Conservation (phyloP, 1,140 invertebrate species). For the Vanessa atalanta region DNA sequence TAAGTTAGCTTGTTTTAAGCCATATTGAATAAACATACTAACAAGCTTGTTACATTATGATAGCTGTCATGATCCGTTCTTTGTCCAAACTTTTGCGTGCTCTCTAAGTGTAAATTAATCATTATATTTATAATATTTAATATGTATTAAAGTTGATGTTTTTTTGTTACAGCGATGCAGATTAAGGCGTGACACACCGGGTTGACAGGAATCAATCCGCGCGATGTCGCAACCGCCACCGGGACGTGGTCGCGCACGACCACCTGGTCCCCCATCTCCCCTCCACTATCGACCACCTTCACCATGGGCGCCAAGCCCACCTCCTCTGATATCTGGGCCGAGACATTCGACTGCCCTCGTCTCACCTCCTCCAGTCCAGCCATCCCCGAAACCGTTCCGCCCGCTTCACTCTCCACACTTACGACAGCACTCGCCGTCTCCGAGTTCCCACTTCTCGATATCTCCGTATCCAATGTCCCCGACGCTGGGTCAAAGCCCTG, state of each 20-base stretch:
- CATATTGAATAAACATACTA: too few relatives aligned
- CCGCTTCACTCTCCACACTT: conserved; percentile 80
- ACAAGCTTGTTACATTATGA: too few relatives aligned
- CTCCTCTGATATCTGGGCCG: conserved; percentile 83
- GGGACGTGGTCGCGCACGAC: conserved; percentile 78
- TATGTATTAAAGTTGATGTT: conserved; percentile 8
- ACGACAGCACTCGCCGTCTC: conserved; percentile 72
- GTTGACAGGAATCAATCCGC: conserved; percentile 77
- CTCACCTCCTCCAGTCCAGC: conserved; percentile 75
- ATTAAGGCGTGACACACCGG: conserved; percentile 78
- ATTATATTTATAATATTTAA: too few relatives aligned
- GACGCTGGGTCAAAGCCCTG: conserved; percentile 82
- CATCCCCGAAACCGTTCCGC: conserved; percentile 76
- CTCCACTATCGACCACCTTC: conserved; percentile 83
- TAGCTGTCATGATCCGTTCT: too few relatives aligned
- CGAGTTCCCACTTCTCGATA: conserved; percentile 76
- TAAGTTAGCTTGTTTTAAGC: too few relatives aligned
- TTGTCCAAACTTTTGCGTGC: too few relatives aligned
- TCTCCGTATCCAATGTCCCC: conserved; percentile 80
- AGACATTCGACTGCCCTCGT: conserved; percentile 76
- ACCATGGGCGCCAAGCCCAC: conserved; percentile 83
- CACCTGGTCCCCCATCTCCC: conserved; percentile 75
- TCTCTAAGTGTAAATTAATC: too few relatives aligned
- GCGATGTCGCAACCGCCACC: conserved; percentile 82
- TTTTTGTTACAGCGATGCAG: conserved; percentile 77